These are phyloP conservation scores for Troides aeacus DNA, from an alignment of 2,888 invertebrate genomes.

Conservation along the genomic window DNA sequence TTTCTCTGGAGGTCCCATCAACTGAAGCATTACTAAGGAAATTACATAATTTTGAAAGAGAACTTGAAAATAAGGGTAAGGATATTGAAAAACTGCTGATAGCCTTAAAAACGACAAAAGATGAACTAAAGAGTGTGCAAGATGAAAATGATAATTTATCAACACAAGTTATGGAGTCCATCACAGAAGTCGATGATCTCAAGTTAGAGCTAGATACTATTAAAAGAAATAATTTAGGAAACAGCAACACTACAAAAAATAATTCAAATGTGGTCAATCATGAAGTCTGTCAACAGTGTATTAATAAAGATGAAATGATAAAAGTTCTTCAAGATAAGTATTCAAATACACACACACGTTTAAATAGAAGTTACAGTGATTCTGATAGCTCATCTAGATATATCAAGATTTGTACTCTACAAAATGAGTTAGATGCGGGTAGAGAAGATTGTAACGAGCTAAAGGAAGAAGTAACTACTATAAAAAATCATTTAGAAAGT, in stretches of 20 bases:
- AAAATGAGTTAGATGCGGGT: conserved; percentile 65
- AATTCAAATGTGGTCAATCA: background rate
- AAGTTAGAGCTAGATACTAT: conserved; percentile 57
- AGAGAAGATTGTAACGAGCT: conserved; percentile 67
- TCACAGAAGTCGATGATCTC: conserved; percentile 76
- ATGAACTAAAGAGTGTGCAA: conserved; percentile 61
- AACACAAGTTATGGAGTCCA: conserved; percentile 78
- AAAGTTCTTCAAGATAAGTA: conserved; percentile 39
- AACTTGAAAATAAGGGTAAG: conserved; percentile 43
- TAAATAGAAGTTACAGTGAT: conserved; percentile 64
- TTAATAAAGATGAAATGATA: conserved; percentile 46
- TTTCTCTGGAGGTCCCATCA: conserved; percentile 52
- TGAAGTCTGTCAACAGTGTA: conserved; percentile 44
- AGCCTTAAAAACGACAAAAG: conserved; percentile 43
- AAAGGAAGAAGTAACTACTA: conserved; percentile 66
- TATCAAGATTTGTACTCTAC: conserved; percentile 67
- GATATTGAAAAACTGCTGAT: conserved; percentile 49
- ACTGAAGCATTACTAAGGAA: conserved; percentile 52
- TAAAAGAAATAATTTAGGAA: conserved; percentile 44
- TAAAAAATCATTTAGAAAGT: conserved; percentile 67
- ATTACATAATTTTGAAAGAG: conserved; percentile 51
- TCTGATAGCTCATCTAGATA: conserved; percentile 60
- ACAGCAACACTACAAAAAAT: background rate
- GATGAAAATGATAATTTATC: conserved; percentile 78
- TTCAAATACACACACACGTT: conserved; percentile 43